Evolutionary conservation across 2,888 invertebrate genomes (phyloP).

Genomic region (Stenchaetothrips biformis): DNA sequence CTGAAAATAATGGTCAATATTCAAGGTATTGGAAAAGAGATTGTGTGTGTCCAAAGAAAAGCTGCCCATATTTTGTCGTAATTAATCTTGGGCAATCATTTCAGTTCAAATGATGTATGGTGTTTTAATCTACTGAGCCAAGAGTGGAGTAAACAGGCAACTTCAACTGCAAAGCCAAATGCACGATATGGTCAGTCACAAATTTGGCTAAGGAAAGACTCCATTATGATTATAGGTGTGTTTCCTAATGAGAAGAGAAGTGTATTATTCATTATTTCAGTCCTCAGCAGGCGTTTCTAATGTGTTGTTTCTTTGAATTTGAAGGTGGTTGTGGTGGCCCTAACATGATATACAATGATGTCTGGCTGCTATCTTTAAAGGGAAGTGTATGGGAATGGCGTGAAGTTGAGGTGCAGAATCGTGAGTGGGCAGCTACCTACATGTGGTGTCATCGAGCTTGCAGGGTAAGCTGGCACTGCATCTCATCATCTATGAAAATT

Average conservation of each 20-base stretch:
- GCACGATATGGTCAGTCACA: constrained; percentile 93
- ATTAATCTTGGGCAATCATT: constrained; percentile 33
- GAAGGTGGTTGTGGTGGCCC: constrained; percentile 79
- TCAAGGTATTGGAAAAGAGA: constrained; percentile 42
- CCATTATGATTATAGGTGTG: constrained; percentile 67
- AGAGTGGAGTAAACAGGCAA: constrained; percentile 72
- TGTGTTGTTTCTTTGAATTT: constrained; percentile 27
- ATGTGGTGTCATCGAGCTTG: constrained; percentile 94
- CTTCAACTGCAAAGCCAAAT: constrained; percentile 64
- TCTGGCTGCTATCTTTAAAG: constrained; percentile 82
- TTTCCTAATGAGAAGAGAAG: constrained; percentile 6
- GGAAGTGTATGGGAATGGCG: constrained; percentile 65
- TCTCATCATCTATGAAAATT: constrained; percentile 24
- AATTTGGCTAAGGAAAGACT: constrained; percentile 68
- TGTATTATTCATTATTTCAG: not conserved
- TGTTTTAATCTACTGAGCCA: constrained; percentile 72
- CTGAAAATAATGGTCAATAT: constrained; percentile 37
- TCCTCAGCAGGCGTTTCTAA: not conserved
- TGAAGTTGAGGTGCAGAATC: constrained; percentile 68
- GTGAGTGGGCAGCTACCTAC: constrained; percentile 75
- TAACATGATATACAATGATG: constrained; percentile 79
- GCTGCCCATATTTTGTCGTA: constrained; percentile 31
- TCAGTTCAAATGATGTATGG: constrained; percentile 79
- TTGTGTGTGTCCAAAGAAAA: not conserved
- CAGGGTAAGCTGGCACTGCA: constrained; percentile 51